phyloP scores from a whole-genome alignment of 1,140 invertebrate species.

The Caenorhabditis briggsae region DNA sequence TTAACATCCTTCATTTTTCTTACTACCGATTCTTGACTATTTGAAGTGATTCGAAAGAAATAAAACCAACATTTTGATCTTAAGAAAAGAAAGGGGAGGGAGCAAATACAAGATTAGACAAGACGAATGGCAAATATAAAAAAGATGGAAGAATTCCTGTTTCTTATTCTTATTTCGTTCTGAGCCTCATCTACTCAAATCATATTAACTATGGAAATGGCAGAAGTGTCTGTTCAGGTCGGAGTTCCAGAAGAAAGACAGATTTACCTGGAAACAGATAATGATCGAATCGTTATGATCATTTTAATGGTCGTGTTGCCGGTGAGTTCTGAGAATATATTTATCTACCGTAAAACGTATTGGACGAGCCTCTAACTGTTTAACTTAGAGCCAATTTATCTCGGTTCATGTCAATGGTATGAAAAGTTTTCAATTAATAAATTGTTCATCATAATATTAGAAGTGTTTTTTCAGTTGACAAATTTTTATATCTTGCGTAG shows the following conservation, averaged over 20 bases:
- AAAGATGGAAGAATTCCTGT: constrained; percentile 1
- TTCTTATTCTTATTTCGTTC: background rate
- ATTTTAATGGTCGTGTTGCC: background rate
- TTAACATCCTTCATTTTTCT: background rate
- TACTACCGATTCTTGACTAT: background rate
- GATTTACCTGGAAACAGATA: constrained; percentile 11
- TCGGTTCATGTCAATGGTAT: too few relatives aligned
- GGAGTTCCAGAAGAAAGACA: background rate
- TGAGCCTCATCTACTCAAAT: background rate
- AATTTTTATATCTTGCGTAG: too few relatives aligned
- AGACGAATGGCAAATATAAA: background rate
- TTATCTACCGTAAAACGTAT: background rate
- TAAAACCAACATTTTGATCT: constrained; percentile 26
- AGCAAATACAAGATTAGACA: constrained; percentile 8
- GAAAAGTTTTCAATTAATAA: too few relatives aligned
- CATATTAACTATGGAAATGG: background rate
- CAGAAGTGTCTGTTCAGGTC: background rate
- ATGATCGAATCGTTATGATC: constrained; percentile 13
- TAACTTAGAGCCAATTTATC: too few relatives aligned
- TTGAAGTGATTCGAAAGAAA: background rate
- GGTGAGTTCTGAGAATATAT: background rate
- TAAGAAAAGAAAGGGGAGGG: background rate
- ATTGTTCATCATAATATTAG: too few relatives aligned
- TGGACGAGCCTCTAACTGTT: too few relatives aligned
- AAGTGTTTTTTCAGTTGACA: too few relatives aligned